Evolutionary conservation across 37 sponge, comb jelly and placozoan genomes (phyloP).

Genomic region (Aplysina aerophoba): DNA sequence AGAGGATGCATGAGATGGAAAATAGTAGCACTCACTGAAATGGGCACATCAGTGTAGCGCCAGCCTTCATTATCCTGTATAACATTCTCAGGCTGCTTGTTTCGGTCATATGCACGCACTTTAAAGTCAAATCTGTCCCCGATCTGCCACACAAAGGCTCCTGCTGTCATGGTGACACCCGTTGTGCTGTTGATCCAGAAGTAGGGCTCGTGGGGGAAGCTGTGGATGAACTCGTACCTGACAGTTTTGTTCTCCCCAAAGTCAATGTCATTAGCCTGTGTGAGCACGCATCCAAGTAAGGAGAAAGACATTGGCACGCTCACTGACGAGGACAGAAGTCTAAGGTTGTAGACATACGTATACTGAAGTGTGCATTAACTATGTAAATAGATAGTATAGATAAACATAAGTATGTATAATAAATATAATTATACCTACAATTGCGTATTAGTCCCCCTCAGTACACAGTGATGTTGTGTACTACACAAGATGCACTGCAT

Average conservation of each 20-base stretch:
- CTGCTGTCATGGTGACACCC: neutral
- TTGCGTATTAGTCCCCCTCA: too few relatives aligned
- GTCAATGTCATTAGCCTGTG: conserved; percentile 27
- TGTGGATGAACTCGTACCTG: conserved; percentile 20
- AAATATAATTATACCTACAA: too few relatives aligned
- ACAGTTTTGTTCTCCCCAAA: conserved; percentile 9
- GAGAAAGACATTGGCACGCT: too few relatives aligned
- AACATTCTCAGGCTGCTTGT: neutral
- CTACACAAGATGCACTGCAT: neutral
- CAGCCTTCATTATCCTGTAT: conserved; percentile 8
- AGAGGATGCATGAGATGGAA: too few relatives aligned
- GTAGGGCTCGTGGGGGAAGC: conserved; percentile 2
- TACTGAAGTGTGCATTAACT: too few relatives aligned
- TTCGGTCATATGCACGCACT: conserved; percentile 1
- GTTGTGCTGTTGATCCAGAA: conserved; percentile 22
- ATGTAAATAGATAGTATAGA: too few relatives aligned
- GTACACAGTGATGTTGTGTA: neutral
- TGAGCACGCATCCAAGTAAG: too few relatives aligned
- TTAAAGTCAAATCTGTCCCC: conserved; percentile 18
- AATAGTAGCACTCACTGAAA: conserved; percentile 1
- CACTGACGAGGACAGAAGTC: neutral
- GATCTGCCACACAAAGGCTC: conserved; percentile 23
- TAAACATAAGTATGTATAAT: too few relatives aligned
- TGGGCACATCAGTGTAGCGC: conserved; percentile 10
- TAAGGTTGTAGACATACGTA: neutral